A percentile compares a stretch with the other conserved stretches of the same genome.
Evolutionary conservation across 2,888 invertebrate species (phyloP).

Genomic region (Spisula solida): DNA sequence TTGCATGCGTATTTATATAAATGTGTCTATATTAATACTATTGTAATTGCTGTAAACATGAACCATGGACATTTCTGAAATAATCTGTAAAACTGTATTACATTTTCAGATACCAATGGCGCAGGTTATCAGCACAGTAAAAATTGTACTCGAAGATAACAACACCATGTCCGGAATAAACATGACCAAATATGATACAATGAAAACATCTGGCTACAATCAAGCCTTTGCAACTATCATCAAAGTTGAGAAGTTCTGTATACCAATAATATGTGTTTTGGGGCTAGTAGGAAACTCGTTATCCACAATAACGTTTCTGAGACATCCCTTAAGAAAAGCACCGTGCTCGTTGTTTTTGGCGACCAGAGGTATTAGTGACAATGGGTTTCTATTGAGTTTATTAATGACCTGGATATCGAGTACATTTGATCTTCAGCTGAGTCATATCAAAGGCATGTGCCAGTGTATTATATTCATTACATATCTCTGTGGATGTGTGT

Average conservation of each 20-base stretch:
- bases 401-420: slow-evolving; percentile 86
- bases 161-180: not conserved
- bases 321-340: slow-evolving; percentile 91
- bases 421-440: slow-evolving; percentile 51
- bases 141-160: not conserved
- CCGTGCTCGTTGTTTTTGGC: slow-evolving; percentile 94
- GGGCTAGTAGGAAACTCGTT: slow-evolving; percentile 93
- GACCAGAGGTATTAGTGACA: slow-evolving; percentile 93
- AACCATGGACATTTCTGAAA: too few species aligned
- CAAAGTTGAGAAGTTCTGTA: slow-evolving; percentile 40
- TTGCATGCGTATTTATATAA: too few species aligned
- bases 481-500: slow-evolving; percentile 81
- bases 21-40: too few species aligned
- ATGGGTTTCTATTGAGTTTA: slow-evolving; percentile 91
- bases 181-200: not conserved
- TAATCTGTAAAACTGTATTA: not conserved
- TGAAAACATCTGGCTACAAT: not conserved
- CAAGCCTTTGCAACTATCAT: slow-evolving; percentile 24
- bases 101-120: not conserved
- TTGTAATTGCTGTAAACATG: too few species aligned
- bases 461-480: slow-evolving; percentile 92
- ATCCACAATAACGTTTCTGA: slow-evolving; percentile 92
- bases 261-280: slow-evolving; percentile 86
- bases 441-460: slow-evolving; percentile 89
- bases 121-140: not conserved